Percentiles rank a stretch among this genome's conserved stretches.
Evolutionary conservation across 2,797 vertebrate species (phyloP).

Genomic region (Silurus lanzhouensis): DNA sequence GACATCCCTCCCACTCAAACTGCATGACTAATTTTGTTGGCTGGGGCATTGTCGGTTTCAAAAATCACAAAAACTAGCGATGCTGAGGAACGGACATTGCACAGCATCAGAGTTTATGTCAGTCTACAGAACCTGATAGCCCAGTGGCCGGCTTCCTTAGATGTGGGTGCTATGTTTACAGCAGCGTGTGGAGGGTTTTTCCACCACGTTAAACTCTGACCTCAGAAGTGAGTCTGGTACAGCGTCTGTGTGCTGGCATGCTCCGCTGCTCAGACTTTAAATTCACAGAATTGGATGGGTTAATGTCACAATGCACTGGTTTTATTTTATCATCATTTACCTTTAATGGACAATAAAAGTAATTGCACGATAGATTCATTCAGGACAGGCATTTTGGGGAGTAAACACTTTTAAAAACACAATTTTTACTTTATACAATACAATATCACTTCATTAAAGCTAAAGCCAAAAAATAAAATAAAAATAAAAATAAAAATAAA

Average conservation of each 20-base stretch:
- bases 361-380: not conserved
- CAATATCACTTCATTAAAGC: not conserved
- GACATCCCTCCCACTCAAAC: not conserved
- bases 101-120: not conserved
- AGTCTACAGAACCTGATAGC: not conserved
- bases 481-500: too few relatives aligned
- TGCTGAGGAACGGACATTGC: not conserved
- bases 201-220: constrained; percentile 11
- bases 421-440: not conserved
- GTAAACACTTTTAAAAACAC: not conserved
- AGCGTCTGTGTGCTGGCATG: not conserved
- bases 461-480: too few relatives aligned
- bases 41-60: not conserved
- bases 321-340: not conserved
- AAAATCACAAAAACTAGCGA: not conserved
- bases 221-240: not conserved
- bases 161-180: not conserved
- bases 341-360: not conserved
- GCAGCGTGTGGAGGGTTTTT: not conserved
- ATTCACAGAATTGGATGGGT: not conserved
- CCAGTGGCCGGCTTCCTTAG: not conserved
- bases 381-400: too few relatives aligned
- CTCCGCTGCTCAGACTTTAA: not conserved
- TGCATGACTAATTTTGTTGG: not conserved
- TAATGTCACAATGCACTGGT: not conserved